Conservation (phyloP, 2,113 vertebrate genomes). For the Bos taurus region DNA sequence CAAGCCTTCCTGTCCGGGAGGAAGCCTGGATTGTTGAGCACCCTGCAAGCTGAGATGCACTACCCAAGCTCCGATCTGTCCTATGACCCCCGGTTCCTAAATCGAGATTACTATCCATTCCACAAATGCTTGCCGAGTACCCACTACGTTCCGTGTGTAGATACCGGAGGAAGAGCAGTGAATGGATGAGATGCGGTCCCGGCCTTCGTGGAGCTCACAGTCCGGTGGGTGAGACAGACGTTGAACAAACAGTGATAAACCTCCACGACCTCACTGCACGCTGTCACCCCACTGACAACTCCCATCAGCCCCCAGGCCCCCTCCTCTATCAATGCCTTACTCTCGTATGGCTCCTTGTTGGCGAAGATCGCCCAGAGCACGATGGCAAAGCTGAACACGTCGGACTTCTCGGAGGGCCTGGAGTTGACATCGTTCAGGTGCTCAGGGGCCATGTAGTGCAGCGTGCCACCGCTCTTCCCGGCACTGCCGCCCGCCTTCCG, state of each 20-base stretch:
- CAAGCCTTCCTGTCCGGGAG: not conserved
- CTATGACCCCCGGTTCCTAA: not conserved
- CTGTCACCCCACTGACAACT: not conserved
- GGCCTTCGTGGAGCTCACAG: not conserved
- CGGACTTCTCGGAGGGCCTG: conserved; percentile 90
- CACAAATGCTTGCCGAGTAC: not conserved
- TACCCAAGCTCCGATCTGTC: no score
- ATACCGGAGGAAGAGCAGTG: not conserved
- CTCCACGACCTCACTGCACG: not conserved
- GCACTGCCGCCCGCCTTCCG: conserved; percentile 54
- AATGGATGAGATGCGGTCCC: not conserved
- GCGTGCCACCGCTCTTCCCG: conserved; percentile 85
- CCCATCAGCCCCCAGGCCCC: not conserved
- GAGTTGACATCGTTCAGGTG: conserved; percentile 86
- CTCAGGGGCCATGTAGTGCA: conserved; percentile 97
- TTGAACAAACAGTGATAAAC: not conserved
- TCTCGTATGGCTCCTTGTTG: conserved; percentile 89
- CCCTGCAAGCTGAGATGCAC: not conserved
- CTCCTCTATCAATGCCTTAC: conserved; percentile 78
- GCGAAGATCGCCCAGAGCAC: conserved; percentile 95
- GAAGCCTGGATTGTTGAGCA: not conserved
- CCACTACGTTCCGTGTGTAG: accelerated
- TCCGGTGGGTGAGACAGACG: not conserved
- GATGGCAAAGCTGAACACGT: conserved; percentile 96
- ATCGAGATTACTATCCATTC: not conserved